Percentiles rank a stretch among this genome's conserved stretches.
These are phyloP conservation scores for Progne subis DNA, from an alignment of 2,113 vertebrate genomes.

Conservation along the genomic window DNA sequence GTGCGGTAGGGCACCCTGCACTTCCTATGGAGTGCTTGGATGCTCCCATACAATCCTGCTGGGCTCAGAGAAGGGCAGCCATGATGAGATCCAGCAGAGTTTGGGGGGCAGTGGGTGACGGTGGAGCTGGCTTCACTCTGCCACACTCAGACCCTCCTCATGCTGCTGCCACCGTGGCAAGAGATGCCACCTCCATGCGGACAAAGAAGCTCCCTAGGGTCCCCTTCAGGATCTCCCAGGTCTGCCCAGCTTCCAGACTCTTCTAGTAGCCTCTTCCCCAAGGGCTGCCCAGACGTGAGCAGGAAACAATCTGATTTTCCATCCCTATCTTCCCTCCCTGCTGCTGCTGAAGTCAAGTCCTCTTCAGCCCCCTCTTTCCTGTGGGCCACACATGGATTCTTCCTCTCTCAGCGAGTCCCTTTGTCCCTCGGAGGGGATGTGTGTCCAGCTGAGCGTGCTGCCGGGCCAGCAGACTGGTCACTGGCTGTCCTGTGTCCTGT, in stretches of 20 bases:
- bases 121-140: not conserved
- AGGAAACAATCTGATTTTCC: conserved; percentile 32
- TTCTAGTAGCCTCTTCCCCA: not conserved
- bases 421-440: conserved; percentile 20
- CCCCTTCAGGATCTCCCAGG: not conserved
- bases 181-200: not conserved
- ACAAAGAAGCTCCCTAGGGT: not conserved
- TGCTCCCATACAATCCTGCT: not conserved
- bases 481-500: not conserved
- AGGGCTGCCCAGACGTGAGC: not conserved
- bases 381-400: conserved; percentile 9
- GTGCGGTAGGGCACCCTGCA: accelerated
- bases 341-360: conserved; percentile 1
- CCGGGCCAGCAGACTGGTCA: not conserved
- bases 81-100: not conserved
- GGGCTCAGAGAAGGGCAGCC: not conserved
- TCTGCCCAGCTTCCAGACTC: not conserved
- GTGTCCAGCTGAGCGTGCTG: conserved; percentile 24
- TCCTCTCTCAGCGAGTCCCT: not conserved
- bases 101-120: not conserved
- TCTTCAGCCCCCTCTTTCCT: conserved; percentile 53
- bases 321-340: conserved; percentile 11
- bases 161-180: not conserved
- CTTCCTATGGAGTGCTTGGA: not conserved
- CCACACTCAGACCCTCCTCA: not conserved